Evolutionary conservation across 2,797 vertebrate species (phyloP).

Genomic region (Sebastiscus albofasciatus): DNA sequence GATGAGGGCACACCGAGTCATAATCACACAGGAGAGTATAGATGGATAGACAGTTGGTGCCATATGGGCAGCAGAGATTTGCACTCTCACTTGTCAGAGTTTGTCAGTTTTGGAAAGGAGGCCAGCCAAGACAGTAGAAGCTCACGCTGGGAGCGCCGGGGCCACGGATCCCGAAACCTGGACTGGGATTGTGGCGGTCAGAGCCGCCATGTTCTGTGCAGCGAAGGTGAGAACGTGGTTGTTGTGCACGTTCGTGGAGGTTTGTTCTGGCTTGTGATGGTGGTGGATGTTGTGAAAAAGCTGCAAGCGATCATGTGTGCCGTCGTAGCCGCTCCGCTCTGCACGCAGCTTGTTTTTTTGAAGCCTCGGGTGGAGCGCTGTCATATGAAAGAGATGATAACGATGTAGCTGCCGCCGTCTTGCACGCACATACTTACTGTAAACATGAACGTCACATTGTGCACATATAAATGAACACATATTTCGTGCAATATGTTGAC

Average conservation of each 20-base stretch:
- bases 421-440: neutral
- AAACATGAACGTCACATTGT: neutral
- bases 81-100: slow-evolving; percentile 41
- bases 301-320: neutral
- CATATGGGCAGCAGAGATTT: slow-evolving; percentile 66
- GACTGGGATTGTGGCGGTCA: slow-evolving; percentile 2
- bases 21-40: slow-evolving; percentile 40
- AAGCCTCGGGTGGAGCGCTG: slow-evolving; percentile 10
- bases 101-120: slow-evolving; percentile 44
- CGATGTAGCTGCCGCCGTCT: neutral
- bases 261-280: neutral
- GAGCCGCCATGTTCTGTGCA: slow-evolving; percentile 73
- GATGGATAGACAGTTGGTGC: slow-evolving; percentile 47
- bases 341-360: slow-evolving; percentile 3
- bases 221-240: slow-evolving; percentile 70
- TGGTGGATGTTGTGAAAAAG: slow-evolving; percentile 8
- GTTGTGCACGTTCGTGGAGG: neutral
- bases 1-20: slow-evolving; percentile 60
- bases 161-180: slow-evolving; percentile 6
- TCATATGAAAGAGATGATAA: neutral
- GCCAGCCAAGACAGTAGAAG: slow-evolving; percentile 40
- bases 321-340: neutral
- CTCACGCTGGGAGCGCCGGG: slow-evolving; percentile 4
- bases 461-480: neutral
- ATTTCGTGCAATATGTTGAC: neutral